Evolutionary conservation across 2,797 vertebrate species (phyloP).

Genomic region (Coregonus sp.): DNA sequence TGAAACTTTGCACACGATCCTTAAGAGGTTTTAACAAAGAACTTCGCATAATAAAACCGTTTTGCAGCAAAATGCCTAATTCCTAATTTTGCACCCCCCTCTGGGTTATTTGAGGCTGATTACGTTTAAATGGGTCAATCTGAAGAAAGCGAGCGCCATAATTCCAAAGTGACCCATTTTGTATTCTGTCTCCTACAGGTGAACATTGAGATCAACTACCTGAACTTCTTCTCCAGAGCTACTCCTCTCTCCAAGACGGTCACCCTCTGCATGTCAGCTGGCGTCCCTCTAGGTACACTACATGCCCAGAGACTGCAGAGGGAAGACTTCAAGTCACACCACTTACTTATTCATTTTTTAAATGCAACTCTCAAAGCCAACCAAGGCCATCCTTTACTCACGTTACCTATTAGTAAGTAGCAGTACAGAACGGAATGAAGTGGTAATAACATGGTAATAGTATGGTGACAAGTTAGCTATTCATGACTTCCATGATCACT

Average conservation of each 20-base stretch:
- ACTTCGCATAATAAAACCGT: not conserved
- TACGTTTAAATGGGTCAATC: not conserved
- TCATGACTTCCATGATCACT: not conserved
- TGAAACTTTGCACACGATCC: too few relatives aligned
- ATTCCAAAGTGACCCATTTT: not conserved
- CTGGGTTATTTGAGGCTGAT: not conserved
- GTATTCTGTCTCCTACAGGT: constrained; percentile 73
- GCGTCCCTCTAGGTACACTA: constrained; percentile 90
- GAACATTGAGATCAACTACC: constrained; percentile 95
- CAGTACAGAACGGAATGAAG: not conserved
- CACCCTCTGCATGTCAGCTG: constrained; percentile 98
- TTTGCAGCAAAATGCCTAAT: not conserved
- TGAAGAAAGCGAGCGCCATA: not conserved
- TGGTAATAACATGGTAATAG: not conserved
- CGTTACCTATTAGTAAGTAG: not conserved
- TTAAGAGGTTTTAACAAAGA: not conserved
- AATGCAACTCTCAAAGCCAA: not conserved
- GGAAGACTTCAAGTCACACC: not conserved
- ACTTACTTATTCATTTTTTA: not conserved
- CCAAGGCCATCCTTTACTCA: not conserved
- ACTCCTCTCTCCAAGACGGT: constrained; percentile 93
- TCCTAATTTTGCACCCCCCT: not conserved
- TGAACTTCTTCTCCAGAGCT: constrained; percentile 98
- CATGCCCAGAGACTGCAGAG: too few relatives aligned
- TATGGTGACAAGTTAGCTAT: not conserved